Base-by-base conservation (phyloP, 2,888 invertebrate genomes). In the Limnephilus marmoratus region DNA sequence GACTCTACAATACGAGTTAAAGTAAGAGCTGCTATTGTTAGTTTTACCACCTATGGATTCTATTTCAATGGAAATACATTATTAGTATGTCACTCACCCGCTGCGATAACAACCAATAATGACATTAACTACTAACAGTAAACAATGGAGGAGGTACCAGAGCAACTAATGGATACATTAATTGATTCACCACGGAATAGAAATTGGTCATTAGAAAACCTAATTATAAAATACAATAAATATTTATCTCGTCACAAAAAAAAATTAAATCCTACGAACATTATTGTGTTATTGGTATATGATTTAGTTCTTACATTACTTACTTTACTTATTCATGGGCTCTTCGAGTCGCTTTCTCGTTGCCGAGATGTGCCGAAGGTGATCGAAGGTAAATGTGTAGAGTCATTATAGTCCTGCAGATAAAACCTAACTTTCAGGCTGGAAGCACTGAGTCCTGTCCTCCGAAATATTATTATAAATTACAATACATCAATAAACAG, bases 81-180 rank as follows among this genome's bases (percentile, higher is more conserved):
- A 68, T 68, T 68, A 68, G 68, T 68, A 68, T 68, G 68, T 68
- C 68, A 68, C 68, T 68, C 68, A 68, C 68, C 68, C 68, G 68
- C 24, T 68, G 68, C 68, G 68, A 68, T 68, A 68, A 68, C 68
- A 68, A n/a, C 68, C 68, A 68, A 68, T 68, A 68, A 68, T 68
- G 7, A 68, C 68, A 2, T 68, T 68, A 24, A 68, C 68, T 68
- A 68, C 24, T 11, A 68, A 68, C 24, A 68, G 68, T 68, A 68
- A 68, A 68, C n/a, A 68, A 9, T n/a, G n/a, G 24, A n/a, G 24
- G 24, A 68, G 24, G 68, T 68, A 68, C 68, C 68, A n/a, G 9
- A n/a, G 9, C 68, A 68, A 68, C 68, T 68, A 68, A 68, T 68
- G 68, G 68, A 68, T 68, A 68, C 24, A 68, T 68, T n/a, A 68